Base-by-base conservation (phyloP, 1,140 invertebrate species). In the Tribolium madens region DNA sequence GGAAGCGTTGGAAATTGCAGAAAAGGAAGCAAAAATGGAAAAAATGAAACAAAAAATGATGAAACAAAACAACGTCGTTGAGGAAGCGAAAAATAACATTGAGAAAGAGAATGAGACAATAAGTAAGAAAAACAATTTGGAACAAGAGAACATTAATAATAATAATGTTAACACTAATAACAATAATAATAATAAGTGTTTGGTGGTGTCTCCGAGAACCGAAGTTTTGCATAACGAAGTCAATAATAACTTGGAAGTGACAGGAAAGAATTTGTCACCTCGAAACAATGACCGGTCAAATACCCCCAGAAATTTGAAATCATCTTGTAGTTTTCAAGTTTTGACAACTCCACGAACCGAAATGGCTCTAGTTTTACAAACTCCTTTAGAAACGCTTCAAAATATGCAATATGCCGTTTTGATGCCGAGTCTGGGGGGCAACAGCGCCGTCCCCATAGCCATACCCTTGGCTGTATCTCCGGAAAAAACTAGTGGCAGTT, bases 1-100 rank as follows among this genome's bases (percentile, higher is more conserved):
- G 80, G 88, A 88, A 85, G 91, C 90, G 0, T 84, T 91, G n/a
- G 89, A 90, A 83, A 86, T 88, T 72, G 91, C 91, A 2, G 89
- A 91, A 81, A 89, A 87, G 82, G 86, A 87, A 79, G 90, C 90
- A 7, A 88, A 86, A 80, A 83, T 87, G 76, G 88, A 90, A 73
- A 91, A 87, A 87, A 83, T 87, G 86, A 84, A 89, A 85, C 82
- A 85, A 60, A 87, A 86, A 33, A 78, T 83, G 57, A 64, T 79
- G 64, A 83, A 81, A 52, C 81, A 81, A 12, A 77, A 74, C 18
- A 82, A 76, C 6, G 21, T 26, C 21, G 75, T 74, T 10, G 81
- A 79, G 7, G 81, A 81, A 26, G 76, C 79, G 3, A 81, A 74
- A 9, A 78, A 81, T 74, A 17, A 76, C 31, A 14, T 78, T 6